Conservation (phyloP, 37 sponge, comb jelly and placozoan species). For the Beroe forskalii region DNA sequence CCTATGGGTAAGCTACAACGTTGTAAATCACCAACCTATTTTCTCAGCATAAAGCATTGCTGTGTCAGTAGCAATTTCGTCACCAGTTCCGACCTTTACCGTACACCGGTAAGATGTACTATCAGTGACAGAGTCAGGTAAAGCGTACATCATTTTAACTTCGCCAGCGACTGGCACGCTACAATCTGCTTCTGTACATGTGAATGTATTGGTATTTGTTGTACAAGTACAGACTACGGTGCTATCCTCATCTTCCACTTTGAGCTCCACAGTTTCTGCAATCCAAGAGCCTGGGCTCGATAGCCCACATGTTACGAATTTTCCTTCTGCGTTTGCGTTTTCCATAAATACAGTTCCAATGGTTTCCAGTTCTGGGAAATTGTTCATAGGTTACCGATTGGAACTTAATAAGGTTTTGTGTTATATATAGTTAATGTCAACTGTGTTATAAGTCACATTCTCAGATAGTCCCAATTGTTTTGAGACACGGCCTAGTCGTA, state of each 20-base stretch:
- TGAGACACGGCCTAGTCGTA: background rate
- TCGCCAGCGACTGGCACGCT: background rate
- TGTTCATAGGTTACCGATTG: background rate
- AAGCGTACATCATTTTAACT: background rate
- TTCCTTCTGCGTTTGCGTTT: background rate
- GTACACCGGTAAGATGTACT: background rate
- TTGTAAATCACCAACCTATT: too few species aligned
- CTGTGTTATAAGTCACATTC: too few species aligned
- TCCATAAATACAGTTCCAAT: background rate
- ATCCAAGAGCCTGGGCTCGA: background rate
- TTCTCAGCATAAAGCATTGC: slow-evolving; percentile 2
- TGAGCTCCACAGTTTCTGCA: background rate
- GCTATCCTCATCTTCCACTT: background rate
- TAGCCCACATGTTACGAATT: background rate
- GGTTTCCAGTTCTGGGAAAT: background rate
- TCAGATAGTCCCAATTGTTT: too few species aligned
- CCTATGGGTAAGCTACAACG: too few species aligned
- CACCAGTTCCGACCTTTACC: background rate
- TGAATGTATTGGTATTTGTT: background rate
- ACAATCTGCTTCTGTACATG: background rate
- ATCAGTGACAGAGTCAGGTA: background rate
- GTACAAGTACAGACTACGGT: background rate
- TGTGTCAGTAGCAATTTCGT: slow-evolving; percentile 1
- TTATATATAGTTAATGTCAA: too few species aligned
- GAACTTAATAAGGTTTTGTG: too few species aligned